Percentiles rank a stretch among this genome's conserved stretches.
Conservation (phyloP, 2,888 invertebrate species). For the Calameuta idolon region DNA sequence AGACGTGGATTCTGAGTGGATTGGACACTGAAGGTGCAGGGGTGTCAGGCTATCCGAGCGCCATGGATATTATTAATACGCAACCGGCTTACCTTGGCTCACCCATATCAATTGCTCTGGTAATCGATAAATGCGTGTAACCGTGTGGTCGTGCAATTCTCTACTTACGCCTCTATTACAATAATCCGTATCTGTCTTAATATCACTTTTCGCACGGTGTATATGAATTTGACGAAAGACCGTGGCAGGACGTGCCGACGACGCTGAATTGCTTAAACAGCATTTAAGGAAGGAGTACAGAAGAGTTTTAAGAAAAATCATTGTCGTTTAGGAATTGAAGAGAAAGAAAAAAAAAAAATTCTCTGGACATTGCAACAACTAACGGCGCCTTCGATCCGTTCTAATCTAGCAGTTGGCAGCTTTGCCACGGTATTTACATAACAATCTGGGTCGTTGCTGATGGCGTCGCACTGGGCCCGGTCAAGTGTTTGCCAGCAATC, state of each 20-base stretch:
- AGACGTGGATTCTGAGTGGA: slow-evolving; percentile 66
- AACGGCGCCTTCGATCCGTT: slow-evolving; percentile 14
- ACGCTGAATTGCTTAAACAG: not conserved
- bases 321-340: not conserved
- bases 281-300: not conserved
- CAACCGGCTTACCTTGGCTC: slow-evolving; percentile 62
- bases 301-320: not conserved
- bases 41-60: slow-evolving; percentile 83
- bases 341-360: not conserved
- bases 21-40: slow-evolving; percentile 63
- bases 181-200: not conserved
- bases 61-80: slow-evolving; percentile 56
- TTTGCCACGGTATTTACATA: slow-evolving; percentile 48
- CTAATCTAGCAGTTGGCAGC: slow-evolving; percentile 42
- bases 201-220: not conserved
- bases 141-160: not conserved
- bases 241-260: not conserved
- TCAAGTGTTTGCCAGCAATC: slow-evolving; percentile 24
- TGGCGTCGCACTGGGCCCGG: not conserved
- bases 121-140: slow-evolving; percentile 54
- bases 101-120: slow-evolving; percentile 57
- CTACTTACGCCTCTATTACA: not conserved
- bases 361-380: too few species aligned
- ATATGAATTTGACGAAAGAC: not conserved
- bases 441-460: slow-evolving; percentile 53